phyloP scores from a whole-genome alignment of 2,888 invertebrate genomes.

The Asteroscopus sphinx region DNA sequence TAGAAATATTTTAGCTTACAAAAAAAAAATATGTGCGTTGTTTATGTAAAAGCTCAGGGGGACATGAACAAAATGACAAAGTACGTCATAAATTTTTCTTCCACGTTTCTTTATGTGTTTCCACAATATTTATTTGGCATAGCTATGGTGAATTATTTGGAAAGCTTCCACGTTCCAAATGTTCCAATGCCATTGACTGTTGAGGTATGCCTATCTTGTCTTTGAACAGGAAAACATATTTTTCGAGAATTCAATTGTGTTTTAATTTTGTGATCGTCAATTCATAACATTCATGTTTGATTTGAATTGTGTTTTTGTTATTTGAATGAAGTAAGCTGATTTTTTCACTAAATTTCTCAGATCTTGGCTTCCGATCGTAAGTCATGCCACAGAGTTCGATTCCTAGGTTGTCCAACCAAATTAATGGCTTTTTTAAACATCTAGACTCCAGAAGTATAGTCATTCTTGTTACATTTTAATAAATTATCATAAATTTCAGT shows the following conservation, averaged over 20 bases:
- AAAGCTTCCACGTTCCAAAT: conserved; percentile 14
- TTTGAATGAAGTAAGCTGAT: not conserved
- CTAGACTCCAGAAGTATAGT: too few relatives aligned
- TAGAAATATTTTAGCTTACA: not conserved
- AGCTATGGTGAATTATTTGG: conserved; percentile 17
- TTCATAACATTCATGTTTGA: conserved; percentile 4
- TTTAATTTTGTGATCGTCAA: not conserved
- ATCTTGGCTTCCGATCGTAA: too few relatives aligned
- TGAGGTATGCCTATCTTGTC: conserved; percentile 1
- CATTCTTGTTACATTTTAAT: too few relatives aligned
- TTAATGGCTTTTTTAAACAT: too few relatives aligned
- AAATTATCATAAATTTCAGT: too few relatives aligned
- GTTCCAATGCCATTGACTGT: conserved; percentile 3
- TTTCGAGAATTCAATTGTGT: conserved; percentile 23
- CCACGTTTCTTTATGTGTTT: conserved; percentile 21
- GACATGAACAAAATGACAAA: conserved; percentile 29
- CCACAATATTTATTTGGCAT: conserved; percentile 31
- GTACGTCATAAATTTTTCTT: conserved; percentile 21
- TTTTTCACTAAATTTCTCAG: too few relatives aligned
- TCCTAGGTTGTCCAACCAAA: too few relatives aligned
- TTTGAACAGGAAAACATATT: conserved; percentile 14
- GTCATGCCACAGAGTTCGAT: too few relatives aligned
- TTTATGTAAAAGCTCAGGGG: conserved; percentile 2
- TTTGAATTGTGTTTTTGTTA: conserved; percentile 15
- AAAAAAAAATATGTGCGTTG: conserved; percentile 6